A percentile compares a stretch with the other conserved stretches of the same genome.
These are phyloP conservation scores for Podarcis lilfordi DNA, from an alignment of 2,797 vertebrate species.

Conservation along the genomic window DNA sequence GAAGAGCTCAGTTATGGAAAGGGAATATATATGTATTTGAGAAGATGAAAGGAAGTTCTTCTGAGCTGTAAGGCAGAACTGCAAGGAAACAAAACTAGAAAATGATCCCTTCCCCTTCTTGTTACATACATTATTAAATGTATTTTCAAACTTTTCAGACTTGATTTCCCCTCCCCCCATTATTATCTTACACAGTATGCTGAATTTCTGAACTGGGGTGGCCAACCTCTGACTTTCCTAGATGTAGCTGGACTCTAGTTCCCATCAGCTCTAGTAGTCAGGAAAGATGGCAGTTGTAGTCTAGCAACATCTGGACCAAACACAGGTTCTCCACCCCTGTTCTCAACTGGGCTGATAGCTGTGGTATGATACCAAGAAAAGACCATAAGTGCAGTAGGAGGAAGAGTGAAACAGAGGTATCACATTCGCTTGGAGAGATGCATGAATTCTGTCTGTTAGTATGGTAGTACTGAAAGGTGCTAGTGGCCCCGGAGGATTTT, in stretches of 20 bases:
- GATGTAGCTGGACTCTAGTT: slow-evolving; percentile 14
- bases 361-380: not conserved
- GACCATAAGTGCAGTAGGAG: not conserved
- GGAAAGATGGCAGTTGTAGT: no score
- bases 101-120: not conserved
- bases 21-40: not conserved
- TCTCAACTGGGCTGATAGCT: slow-evolving; percentile 15
- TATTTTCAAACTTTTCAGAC: not conserved
- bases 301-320: no score
- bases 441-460: not conserved
- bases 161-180: not conserved
- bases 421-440: not conserved
- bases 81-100: not conserved
- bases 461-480: not conserved
- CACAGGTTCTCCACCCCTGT: no score
- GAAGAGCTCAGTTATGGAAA: not conserved
- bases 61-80: no score
- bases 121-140: not conserved
- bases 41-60: not conserved
- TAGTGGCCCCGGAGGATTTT: not conserved
- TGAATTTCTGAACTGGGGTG: not conserved
- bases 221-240: no score
- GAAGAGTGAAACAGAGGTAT: slow-evolving; percentile 21
- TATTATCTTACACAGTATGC: not conserved
- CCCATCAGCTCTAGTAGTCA: no score